Evolutionary conservation across 1,140 invertebrate genomes (phyloP), one percentile per base, ranked within the genome.

Genomic region (Alviniconcha marisindica): DNA sequence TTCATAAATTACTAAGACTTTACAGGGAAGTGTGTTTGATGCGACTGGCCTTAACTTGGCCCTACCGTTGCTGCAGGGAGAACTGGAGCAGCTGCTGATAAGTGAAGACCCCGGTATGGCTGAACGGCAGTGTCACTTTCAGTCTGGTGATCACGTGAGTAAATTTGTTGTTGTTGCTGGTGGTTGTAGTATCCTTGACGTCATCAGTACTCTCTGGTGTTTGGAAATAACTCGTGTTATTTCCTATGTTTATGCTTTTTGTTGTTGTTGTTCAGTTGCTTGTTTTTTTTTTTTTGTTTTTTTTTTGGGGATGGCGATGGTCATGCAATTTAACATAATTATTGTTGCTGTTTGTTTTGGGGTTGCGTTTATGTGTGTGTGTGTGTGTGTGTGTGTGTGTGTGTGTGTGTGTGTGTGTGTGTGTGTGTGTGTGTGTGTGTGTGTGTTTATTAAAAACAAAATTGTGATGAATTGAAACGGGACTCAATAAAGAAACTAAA

Each of bases 51-150:
- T n/a, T n/a, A n/a, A n/a, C n/a, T n/a, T n/a, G n/a, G n/a, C n/a
- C 44, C 18, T 38, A 28, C n/a, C 40, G 60, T 36, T 60, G 40
- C 33, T 81, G 15, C 81, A 92, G 90, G 91, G 91, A 0, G 81
- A 86, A 15, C 83, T 92, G 31, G 90, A 91, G 77, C 90, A 92
- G 80, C 74, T 91, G n/a, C 42, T 87, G 1, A 66, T 92, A 21
- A 84, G 84, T 63, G 82, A 86, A 38, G 87, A 91, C 42, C 83
- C 89, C 1, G 31, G 77, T 7, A 82, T 86, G 44, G 91, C 90
- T 18, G 71, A 82, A 40, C 77, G 85, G 40, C 91, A 91, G 83
- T 92, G 91, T 83, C 51, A 81, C 31, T 21, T 79, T 15, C 74
- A 85, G 48, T 36, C 81, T 7, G 83, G 81, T 12, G 66, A 56